Conservation (phyloP, 2,888 invertebrate genomes). For the Zeuzera pyrina region DNA sequence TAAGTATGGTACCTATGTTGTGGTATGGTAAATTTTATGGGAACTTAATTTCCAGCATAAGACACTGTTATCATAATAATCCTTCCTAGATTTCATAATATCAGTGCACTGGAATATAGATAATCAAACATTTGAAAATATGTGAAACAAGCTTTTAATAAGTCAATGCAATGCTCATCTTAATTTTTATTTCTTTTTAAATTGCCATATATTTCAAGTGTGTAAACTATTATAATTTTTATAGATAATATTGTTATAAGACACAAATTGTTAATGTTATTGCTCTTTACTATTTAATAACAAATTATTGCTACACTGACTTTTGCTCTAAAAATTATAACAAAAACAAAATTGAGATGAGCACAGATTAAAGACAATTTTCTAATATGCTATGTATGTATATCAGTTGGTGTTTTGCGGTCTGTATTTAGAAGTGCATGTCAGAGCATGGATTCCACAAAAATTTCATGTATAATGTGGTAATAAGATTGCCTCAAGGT, state of each 20-base stretch:
- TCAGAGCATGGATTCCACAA: conserved; percentile 49
- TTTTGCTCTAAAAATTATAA: conserved; percentile 11
- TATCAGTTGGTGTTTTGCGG: conserved; percentile 31
- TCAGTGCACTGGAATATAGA: conserved; percentile 11
- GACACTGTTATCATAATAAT: background rate
- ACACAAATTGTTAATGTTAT: conserved; percentile 11
- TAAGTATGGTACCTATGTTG: conserved; percentile 32
- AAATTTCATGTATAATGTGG: too few species aligned
- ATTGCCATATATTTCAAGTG: conserved; percentile 1
- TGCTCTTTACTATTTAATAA: conserved; percentile 1
- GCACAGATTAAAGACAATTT: conserved; percentile 40
- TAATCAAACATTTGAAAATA: conserved; percentile 65
- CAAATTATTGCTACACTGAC: background rate
- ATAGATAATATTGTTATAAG: conserved; percentile 10
- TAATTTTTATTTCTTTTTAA: conserved; percentile 29
- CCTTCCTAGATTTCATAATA: conserved; percentile 9
- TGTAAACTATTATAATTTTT: conserved; percentile 6
- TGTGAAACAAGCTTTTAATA: conserved; percentile 63
- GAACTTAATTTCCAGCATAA: conserved; percentile 61
- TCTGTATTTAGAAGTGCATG: conserved; percentile 32
- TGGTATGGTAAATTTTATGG: conserved; percentile 44
- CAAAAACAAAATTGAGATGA: conserved; percentile 50
- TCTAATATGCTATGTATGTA: conserved; percentile 16
- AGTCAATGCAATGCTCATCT: conserved; percentile 56
- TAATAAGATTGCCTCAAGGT: too few species aligned